Base-by-base conservation (phyloP, 2,888 invertebrate species). In the Euphydryas editha region DNA sequence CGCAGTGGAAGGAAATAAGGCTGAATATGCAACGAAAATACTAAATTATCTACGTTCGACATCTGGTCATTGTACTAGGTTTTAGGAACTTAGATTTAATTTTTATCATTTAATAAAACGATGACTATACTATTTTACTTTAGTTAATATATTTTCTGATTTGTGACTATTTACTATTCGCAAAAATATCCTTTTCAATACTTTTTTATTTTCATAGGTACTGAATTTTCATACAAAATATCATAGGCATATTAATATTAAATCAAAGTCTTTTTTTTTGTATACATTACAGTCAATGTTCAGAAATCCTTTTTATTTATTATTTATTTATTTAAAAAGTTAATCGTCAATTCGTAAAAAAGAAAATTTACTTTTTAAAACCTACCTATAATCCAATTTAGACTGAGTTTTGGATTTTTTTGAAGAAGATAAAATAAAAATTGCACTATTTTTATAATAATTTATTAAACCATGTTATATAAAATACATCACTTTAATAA, bases 11-110 rank as follows among this genome's bases (percentile, higher is more conserved):
- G 10, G 56, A n/a, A 18, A 21, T 71, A 73, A 60, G 63, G 62
- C 21, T 51, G 44, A 61, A 51, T 47, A 51, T 42, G 17, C 30
- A 54, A 36, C 10, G 21, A 47, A 37, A 0, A 37, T 37, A 37
- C 11, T 56, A 20, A 20, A 1, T 11, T 13, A 47, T 13, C 18
- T 18, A 30, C 37, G 73, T 68, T 64, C 64, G 44, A 20, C 51
- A 70, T 71, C 73, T 76, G 75, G 76, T 75, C 77, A 77, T 73
- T 77, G 75, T 76, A 68, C 75, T 76, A 74, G 76, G 76, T 76
- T 79, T 54, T 71, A 70, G 70, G 76, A 75, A 79, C 82, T 81
- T 82, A 81, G 80, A 83, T 83, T 81, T 81, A 71, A 77, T 71
- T 72, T 72, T 73, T 18, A 21, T 21, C 18, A 7, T 47, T 51